These are phyloP conservation scores for Acinonyx jubatus DNA, from an alignment of 2,113 vertebrate genomes.

Conservation along the genomic window DNA sequence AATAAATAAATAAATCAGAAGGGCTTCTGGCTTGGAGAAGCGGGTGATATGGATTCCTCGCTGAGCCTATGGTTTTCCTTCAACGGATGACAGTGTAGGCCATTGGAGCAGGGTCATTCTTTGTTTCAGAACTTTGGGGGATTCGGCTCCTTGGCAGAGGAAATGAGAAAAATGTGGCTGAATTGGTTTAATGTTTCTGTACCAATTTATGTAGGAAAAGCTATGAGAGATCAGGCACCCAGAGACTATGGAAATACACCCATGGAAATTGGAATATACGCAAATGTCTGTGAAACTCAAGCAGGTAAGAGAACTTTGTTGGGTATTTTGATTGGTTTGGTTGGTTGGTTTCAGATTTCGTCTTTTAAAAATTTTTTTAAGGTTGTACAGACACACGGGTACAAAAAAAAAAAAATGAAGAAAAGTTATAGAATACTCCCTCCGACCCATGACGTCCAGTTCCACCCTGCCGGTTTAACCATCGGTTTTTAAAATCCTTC, in stretches of 20 bases:
- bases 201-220: slow-evolving; percentile 45
- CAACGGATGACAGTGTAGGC: not conserved
- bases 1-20: not conserved
- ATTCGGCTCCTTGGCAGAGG: not conserved
- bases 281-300: not conserved
- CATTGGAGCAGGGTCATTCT: not conserved
- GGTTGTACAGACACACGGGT: not conserved
- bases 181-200: not conserved
- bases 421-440: not conserved
- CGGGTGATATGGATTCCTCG: not conserved
- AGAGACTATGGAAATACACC: not conserved
- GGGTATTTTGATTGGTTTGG: not conserved
- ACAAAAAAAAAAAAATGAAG: not conserved
- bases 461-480: not conserved
- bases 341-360: not conserved
- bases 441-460: too few species aligned
- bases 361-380: not conserved
- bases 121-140: not conserved
- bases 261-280: not conserved
- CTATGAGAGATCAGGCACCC: not conserved
- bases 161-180: not conserved
- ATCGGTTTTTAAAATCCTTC: not conserved
- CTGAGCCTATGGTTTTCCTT: not conserved
- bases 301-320: not conserved
- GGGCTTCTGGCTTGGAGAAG: not conserved